A percentile compares a stretch with the other conserved stretches of the same genome.
Conservation (phyloP, 2,797 vertebrate genomes). For the Macroramphosus scolopax region DNA sequence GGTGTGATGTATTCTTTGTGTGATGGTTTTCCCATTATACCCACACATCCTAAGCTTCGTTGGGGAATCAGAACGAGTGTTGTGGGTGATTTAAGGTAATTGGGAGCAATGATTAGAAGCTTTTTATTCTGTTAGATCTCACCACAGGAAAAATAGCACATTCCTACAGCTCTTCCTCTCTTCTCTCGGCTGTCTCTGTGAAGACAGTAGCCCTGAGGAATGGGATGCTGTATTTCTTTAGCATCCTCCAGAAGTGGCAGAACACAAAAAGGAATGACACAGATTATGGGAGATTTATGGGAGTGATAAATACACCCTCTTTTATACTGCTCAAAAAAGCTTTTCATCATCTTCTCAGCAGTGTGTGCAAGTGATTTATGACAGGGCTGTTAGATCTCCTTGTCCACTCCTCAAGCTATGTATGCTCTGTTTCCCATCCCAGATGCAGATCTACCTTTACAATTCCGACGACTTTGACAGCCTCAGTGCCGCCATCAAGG, state of each 20-base stretch:
- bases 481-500: slow-evolving; percentile 89
- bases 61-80: slow-evolving; percentile 44
- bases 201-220: slow-evolving; percentile 56
- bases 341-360: slow-evolving; percentile 70
- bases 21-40: slow-evolving; percentile 25
- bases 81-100: slow-evolving; percentile 61
- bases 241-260: slow-evolving; percentile 64
- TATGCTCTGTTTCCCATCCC: slow-evolving; percentile 66
- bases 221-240: slow-evolving; percentile 58
- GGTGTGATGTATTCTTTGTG: slow-evolving; percentile 30
- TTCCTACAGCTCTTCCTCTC: slow-evolving; percentile 30
- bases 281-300: slow-evolving; percentile 75
- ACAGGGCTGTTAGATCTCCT: slow-evolving; percentile 46
- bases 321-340: slow-evolving; percentile 70
- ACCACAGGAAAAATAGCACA: slow-evolving; percentile 19
- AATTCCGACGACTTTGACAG: slow-evolving; percentile 99
- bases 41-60: slow-evolving; percentile 30
- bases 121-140: slow-evolving; percentile 61
- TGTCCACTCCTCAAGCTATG: slow-evolving; percentile 67
- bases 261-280: slow-evolving; percentile 71
- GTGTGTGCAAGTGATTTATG: slow-evolving; percentile 66
- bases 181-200: slow-evolving; percentile 33
- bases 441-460: slow-evolving; percentile 99
- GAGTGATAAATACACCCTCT: slow-evolving; percentile 72
- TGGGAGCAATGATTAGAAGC: slow-evolving; percentile 63